A percentile compares a stretch with the other conserved stretches of the same genome.
Conservation (phyloP, 2,888 invertebrate genomes). For the Pinctada fucata region DNA sequence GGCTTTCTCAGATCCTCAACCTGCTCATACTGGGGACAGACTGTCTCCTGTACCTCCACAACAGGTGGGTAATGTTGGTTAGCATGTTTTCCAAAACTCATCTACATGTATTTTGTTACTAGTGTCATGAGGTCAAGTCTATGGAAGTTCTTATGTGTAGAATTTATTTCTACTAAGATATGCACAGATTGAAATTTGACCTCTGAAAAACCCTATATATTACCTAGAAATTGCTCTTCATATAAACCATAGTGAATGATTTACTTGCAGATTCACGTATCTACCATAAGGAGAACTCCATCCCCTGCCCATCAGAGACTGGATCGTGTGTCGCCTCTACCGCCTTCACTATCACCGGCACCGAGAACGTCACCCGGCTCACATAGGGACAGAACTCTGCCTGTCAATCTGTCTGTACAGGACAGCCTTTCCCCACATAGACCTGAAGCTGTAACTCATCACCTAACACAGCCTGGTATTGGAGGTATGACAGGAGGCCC, state of each 20-base stretch:
- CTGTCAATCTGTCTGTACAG: conserved; percentile 33
- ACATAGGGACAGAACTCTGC: conserved; percentile 20
- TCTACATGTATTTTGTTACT: too few species aligned
- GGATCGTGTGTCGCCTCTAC: conserved; percentile 23
- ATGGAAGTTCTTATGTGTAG: too few species aligned
- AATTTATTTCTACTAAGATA: too few species aligned
- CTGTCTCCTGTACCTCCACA: conserved; percentile 16
- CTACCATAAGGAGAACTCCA: conserved; percentile 53
- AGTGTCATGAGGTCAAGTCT: too few species aligned
- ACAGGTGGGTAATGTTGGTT: neutral
- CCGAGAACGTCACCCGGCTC: conserved; percentile 10
- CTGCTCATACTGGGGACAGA: conserved; percentile 18
- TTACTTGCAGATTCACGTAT: conserved; percentile 2
- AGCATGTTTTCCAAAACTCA: too few species aligned
- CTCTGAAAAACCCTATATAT: too few species aligned
- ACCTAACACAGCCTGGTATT: too few species aligned
- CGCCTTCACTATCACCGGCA: neutral
- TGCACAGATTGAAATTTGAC: too few species aligned
- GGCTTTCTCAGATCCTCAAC: neutral
- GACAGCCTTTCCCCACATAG: conserved; percentile 8
- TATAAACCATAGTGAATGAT: too few species aligned
- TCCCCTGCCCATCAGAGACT: conserved; percentile 52
- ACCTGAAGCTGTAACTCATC: too few species aligned
- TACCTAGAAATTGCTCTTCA: too few species aligned
- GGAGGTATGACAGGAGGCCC: too few species aligned